Base-by-base conservation (phyloP, 1,140 invertebrate genomes). In the Calycopis cecrops region DNA sequence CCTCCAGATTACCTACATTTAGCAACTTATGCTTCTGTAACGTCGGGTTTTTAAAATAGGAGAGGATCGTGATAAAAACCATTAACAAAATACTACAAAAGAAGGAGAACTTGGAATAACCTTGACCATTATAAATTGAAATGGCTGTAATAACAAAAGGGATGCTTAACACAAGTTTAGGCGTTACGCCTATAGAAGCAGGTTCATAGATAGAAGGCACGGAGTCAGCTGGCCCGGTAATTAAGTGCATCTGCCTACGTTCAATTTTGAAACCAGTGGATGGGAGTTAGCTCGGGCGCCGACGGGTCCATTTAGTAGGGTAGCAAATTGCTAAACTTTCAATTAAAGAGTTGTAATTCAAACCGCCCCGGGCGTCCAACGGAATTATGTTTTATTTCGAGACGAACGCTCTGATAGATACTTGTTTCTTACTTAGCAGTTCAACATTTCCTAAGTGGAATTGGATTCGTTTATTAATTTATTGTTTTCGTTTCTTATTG, bases 301-400 rank as follows among this genome's bases (percentile, higher is more conserved):
- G 75, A 67, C 69, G 78, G 76, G 78, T 82, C 79, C 81, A 83
- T 83, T 83, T 72, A 70, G 73, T 68, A 73, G 79, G 82, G 77
- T 75, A 76, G 79, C 83, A 86, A 86, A 86, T 85, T 85, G 83
- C 83, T 86, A 82, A 85, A 86, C 81, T 86, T 86, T 86, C 81
- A 85, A 86, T 85, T 86, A 86, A 86, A 86, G 83, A 86, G 83
- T 86, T 86, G 83, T 86, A 85, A 85, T 82, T 84, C 76, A 83
- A 82, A 85, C 81, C 77, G 79, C 79, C 78, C 73, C 62, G 70
- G 65, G 73, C 72, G 74, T 69, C 71, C 72, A 60, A 62, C 57
- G 72, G 61, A 75, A 84, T 85, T 82, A 81, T 82, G 73, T 84
- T 83, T 81, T 85, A 84, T 84, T 81, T 76, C 72, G 56, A 67